These are phyloP conservation scores for Lysandra bellargus DNA, from an alignment of 2,888 invertebrate species.

Conservation along the genomic window DNA sequence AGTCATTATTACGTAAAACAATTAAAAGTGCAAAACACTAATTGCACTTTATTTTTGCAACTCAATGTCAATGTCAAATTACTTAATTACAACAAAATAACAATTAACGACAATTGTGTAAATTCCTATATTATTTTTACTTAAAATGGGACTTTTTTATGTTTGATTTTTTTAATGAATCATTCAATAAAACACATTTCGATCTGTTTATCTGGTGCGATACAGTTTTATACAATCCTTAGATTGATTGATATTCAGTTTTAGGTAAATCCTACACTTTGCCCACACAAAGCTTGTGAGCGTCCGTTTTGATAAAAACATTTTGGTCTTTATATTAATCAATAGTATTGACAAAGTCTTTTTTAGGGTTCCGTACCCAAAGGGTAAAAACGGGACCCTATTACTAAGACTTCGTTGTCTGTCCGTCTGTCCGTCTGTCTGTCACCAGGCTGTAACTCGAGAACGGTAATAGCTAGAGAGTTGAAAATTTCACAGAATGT, in stretches of 20 bases:
- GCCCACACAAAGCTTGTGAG: slow-evolving; percentile 43
- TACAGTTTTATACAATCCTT: slow-evolving; percentile 29
- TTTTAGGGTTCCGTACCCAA: no score
- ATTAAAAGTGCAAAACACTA: slow-evolving; percentile 15
- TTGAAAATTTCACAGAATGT: no score
- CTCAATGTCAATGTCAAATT: slow-evolving; percentile 19
- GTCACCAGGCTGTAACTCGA: no score
- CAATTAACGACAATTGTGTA: slow-evolving; percentile 16
- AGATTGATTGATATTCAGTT: slow-evolving; percentile 49
- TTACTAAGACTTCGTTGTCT: no score
- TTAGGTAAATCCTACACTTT: slow-evolving; percentile 56
- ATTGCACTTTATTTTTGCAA: slow-evolving; percentile 26
- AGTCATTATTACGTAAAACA: slow-evolving; percentile 22
- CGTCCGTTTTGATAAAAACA: background rate
- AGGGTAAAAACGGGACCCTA: no score
- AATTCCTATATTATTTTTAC: slow-evolving; percentile 5
- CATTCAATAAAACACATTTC: background rate
- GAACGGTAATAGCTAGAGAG: no score
- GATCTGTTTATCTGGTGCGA: background rate
- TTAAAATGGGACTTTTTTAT: slow-evolving; percentile 41
- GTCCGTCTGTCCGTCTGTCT: no score
- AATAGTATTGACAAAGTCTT: no score
- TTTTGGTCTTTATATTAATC: no score
- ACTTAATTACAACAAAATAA: slow-evolving; percentile 9
- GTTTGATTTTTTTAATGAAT: background rate